Evolutionary conservation across 2,888 invertebrate genomes (phyloP), one percentile per base, ranked within the genome.

Genomic region (Dyspetes luteomarginatus): DNA sequence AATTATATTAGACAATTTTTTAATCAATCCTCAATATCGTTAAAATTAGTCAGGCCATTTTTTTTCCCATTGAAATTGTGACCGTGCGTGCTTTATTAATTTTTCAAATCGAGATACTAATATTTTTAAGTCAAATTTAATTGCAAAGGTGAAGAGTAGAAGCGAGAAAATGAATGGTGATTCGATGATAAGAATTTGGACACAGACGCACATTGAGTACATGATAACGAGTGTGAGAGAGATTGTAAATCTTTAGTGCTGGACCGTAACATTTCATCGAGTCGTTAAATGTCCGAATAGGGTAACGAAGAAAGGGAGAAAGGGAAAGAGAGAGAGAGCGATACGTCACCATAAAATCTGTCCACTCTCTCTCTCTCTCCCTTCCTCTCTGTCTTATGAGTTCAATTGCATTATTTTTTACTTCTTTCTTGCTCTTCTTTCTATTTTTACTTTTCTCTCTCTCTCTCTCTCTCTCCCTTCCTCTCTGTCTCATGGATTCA

Each of bases 201-300:
- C 45, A n/a, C 62, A 72, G 67, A 64, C 72, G 24, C 7, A 28
- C 28, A 30, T 41, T 72, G 50, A 28, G 5, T 7, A 55, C 67
- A 41, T 64, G 76, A 68, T 81, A 81, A 72, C 72, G 76, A 76
- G 55, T 76, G 55, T 64, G 26, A 75, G 67, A 36, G 43, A 48
- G 41, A 65, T 69, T 64, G 73, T 81, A 69, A 77, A 77, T 77
- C 73, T n/a, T n/a, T 69, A 41, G 30, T 41, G 68, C 41, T 73
- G 68, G 60, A 41, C 43, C 62, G 36, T 52, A 62, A 68, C 64
- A 58, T 62, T 64, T 68, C 9, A 30, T 43, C 12, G 22, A 68
- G 77, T 77, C 81, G 81, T 81, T 81, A 69, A 73, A 81, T 48
- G 68, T 73, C 73, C 52, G 69, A 58, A 62, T 67, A 50, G 45